phyloP scores from a whole-genome alignment of 2,888 invertebrate species.

The Drosophila cyrtoloma region DNA sequence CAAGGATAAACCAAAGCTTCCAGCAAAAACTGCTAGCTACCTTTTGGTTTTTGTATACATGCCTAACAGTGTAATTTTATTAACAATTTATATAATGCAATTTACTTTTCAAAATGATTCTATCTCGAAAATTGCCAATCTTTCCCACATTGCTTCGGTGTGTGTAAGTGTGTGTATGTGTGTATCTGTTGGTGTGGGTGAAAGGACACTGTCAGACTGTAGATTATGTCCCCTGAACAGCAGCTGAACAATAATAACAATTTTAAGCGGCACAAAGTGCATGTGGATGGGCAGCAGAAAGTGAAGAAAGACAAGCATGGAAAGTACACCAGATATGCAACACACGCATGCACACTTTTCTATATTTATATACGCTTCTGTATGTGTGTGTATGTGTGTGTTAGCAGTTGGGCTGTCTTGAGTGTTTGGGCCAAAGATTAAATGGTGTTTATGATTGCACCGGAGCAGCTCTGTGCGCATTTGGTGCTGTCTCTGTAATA shows the following conservation, averaged over 20 bases:
- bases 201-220: slow-evolving; percentile 23
- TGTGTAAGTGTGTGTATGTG: neutral
- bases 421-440: slow-evolving; percentile 80
- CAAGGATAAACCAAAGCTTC: neutral
- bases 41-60: neutral
- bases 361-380: slow-evolving; percentile 12
- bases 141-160: slow-evolving; percentile 6
- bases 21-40: neutral
- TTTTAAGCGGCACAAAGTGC: slow-evolving; percentile 45
- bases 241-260: slow-evolving; percentile 61
- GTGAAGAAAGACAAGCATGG: slow-evolving; percentile 36
- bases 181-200: neutral
- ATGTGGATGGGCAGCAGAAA: slow-evolving; percentile 35
- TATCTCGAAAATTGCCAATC: neutral
- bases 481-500: slow-evolving; percentile 48
- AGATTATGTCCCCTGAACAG: slow-evolving; percentile 47
- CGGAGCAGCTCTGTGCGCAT: slow-evolving; percentile 41
- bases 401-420: slow-evolving; percentile 47
- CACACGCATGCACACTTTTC: slow-evolving; percentile 9
- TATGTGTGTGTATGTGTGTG: slow-evolving; percentile 17
- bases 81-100: neutral
- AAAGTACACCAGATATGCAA: slow-evolving; percentile 36
- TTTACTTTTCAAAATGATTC: slow-evolving; percentile 1
- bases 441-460: slow-evolving; percentile 77
- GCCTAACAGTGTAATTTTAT: neutral